phyloP scores from a whole-genome alignment of 2,797 vertebrate genomes.

The Sparidentex hasta region DNA sequence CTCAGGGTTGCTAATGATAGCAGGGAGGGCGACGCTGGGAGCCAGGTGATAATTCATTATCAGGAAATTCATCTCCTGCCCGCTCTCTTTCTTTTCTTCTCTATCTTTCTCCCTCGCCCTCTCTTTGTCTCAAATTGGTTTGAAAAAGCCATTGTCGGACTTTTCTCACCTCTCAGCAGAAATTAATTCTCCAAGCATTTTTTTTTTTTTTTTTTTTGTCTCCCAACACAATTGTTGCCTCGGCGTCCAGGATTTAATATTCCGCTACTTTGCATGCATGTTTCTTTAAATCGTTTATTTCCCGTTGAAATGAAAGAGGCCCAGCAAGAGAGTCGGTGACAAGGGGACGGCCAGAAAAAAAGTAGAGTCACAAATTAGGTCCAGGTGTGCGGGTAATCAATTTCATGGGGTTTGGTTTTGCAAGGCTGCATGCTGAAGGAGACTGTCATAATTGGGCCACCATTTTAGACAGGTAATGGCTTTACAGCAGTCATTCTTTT shows the following conservation, averaged over 20 bases:
- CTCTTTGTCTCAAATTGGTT: constrained; percentile 33
- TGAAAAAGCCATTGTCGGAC: constrained; percentile 27
- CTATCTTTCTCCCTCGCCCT: background rate
- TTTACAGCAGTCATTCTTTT: constrained; percentile 69
- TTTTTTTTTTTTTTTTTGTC: constrained; percentile 14
- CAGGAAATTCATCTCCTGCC: constrained; percentile 47
- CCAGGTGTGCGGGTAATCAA: constrained; percentile 81
- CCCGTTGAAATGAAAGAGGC: constrained; percentile 28
- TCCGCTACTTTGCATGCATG: constrained; percentile 36
- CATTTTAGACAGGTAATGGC: constrained; percentile 76
- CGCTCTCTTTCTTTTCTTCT: constrained; percentile 1
- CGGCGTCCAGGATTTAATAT: constrained; percentile 39
- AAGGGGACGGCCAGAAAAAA: constrained; percentile 21
- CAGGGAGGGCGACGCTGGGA: constrained; percentile 23
- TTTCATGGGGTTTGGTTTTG: constrained; percentile 82
- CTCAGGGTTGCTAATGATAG: constrained; percentile 72
- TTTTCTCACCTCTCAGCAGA: constrained; percentile 53
- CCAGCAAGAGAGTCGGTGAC: constrained; percentile 30
- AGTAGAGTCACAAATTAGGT: constrained; percentile 74
- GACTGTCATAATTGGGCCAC: constrained; percentile 80
- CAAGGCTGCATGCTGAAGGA: constrained; percentile 77
- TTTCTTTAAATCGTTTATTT: constrained; percentile 37
- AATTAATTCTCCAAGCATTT: constrained; percentile 34
- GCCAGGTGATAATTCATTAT: constrained; percentile 65
- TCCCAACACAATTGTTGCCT: constrained; percentile 15